Evolutionary conservation across 2,797 vertebrate genomes (phyloP), one percentile per base, ranked within the genome.

Genomic region (Threskiornis aethiopicus): DNA sequence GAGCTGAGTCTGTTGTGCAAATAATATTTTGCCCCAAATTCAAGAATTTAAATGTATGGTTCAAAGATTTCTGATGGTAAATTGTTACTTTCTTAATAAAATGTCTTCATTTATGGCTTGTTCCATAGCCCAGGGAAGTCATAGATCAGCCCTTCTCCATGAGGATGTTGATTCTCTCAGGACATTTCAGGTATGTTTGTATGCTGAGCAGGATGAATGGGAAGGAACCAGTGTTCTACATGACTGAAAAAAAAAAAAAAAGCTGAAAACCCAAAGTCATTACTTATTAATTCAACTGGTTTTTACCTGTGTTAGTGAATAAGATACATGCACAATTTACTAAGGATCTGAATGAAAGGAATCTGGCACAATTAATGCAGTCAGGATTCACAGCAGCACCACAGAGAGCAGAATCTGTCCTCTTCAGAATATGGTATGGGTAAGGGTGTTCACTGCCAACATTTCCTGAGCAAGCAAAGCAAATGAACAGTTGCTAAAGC

Each of bases 11-110:
- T 90, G 39, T 55, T 37, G 69, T 65, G 77, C 72, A 75, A 89
- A 87, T 95, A 96, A 89, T 88, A 77, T 51, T 85, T 76, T 75
- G 59, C 47, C 91, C 57, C 72, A 93, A 90, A 93, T 96, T 94
- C 67, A 88, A 95, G 41, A 72, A 73, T 70, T 84, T 73, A 89
- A 96, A 91, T 92, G 62, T 76, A 79, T 20, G 18, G 64, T 76
- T 94, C 86, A 93, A 91, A 89, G 72, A 73, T 62, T 93, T 95
- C 72, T 92, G 16, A 26, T 87, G 31, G 51, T 31, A 91, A 95
- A 88, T 79, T 82, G 29, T 49, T 76, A 39, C 46, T 59, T 91
- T 65, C 58, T 59, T 88, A 65, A 80, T 86, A 64, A 80, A 57
- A 61, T 61, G 6, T 73, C n/a, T 69, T 80, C 21, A 73, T 84